These are phyloP conservation scores for Zeugodacus cucurbitae DNA, from an alignment of 1,140 invertebrate species.

Conservation along the genomic window DNA sequence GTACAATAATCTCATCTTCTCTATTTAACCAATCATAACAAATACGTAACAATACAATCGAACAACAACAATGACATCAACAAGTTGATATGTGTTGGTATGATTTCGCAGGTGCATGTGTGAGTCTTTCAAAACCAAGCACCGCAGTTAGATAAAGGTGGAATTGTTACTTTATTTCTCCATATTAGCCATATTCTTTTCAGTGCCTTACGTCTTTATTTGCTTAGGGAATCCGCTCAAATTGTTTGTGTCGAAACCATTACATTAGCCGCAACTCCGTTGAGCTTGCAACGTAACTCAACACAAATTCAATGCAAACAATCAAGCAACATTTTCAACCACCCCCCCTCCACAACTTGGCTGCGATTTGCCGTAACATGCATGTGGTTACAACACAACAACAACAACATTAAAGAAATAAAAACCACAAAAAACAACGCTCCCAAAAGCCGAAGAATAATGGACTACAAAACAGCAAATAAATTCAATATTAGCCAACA, in stretches of 20 bases:
- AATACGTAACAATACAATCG: too few relatives aligned
- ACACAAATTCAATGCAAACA: constrained; percentile 31
- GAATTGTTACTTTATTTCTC: too few relatives aligned
- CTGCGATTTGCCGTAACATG: not conserved
- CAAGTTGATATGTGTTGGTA: too few relatives aligned
- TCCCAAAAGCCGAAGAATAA: not conserved
- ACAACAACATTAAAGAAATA: not conserved
- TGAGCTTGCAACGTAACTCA: constrained; percentile 15
- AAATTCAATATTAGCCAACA: constrained; percentile 26
- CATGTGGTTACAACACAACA: not conserved
- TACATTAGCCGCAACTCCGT: not conserved
- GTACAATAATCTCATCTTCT: too few relatives aligned
- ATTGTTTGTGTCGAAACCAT: not conserved
- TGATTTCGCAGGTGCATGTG: too few relatives aligned
- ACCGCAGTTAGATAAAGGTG: too few relatives aligned
- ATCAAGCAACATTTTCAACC: not conserved
- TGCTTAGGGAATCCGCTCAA: not conserved
- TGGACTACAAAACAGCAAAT: constrained; percentile 9
- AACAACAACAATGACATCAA: too few relatives aligned
- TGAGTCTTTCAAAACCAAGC: too few relatives aligned
- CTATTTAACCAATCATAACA: too few relatives aligned
- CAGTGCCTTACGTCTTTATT: not conserved
- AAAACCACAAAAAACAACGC: not conserved
- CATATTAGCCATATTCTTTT: too few relatives aligned
- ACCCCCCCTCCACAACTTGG: not conserved